Evolutionary conservation across 2,797 vertebrate genomes (phyloP).

Genomic region (Poliocrania exsul): DNA sequence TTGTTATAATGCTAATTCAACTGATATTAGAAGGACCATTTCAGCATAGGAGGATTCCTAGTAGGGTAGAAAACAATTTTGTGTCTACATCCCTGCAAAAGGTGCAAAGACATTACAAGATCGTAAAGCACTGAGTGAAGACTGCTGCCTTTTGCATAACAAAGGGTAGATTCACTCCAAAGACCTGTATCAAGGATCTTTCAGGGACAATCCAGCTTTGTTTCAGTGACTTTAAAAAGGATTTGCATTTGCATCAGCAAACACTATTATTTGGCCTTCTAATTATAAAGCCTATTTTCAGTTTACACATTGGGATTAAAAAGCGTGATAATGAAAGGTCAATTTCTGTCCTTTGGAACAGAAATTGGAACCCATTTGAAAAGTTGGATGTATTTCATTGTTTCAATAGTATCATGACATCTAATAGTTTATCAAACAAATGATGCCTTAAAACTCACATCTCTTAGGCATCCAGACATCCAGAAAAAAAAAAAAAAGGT

Average conservation of each 20-base stretch:
- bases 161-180: background rate
- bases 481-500: background rate
- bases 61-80: rapidly evolving
- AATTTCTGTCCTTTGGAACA: background rate
- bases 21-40: background rate
- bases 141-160: background rate
- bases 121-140: background rate
- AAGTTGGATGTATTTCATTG: background rate
- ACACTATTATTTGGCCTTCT: background rate
- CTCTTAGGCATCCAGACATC: background rate
- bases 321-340: background rate
- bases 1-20: background rate
- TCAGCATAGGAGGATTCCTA: background rate
- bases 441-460: background rate
- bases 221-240: background rate
- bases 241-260: conserved; percentile 29
- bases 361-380: background rate
- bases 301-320: background rate
- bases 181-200: background rate
- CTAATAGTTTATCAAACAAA: background rate
- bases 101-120: background rate
- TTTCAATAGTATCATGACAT: background rate
- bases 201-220: background rate
- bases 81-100: background rate
- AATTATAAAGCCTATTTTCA: background rate